Base-by-base conservation (phyloP, 2,888 invertebrate genomes). In the Drosophila crucigera region DNA sequence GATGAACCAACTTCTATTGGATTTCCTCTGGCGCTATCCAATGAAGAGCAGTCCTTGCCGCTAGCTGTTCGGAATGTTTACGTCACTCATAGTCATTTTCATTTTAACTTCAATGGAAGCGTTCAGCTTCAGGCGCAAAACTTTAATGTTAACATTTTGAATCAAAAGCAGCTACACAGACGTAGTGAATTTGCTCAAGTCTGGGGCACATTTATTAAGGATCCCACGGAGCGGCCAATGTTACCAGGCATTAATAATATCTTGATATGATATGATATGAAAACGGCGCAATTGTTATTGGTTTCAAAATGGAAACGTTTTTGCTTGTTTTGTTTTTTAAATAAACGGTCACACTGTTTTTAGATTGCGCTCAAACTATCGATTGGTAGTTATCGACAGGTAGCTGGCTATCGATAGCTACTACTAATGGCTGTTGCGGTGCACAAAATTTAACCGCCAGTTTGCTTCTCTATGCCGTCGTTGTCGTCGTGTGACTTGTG, bases 161-260 rank as follows among this genome's bases (percentile, higher is more conserved):
- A 50, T 4, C 35, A 54, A 11, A 61, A 58, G 2, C 59, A 63
- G 19, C 6, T 31, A 30, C 54, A 31, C 1, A 68, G 53, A 30
- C 70, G 55, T 3, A 89, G 84, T 33, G 89, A 81, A 54, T 87
- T 84, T 66, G 58, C 76, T 22, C 89, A 86, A 49, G 76, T 89
- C 9, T 83, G 73, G 72, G 62, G 77, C 16, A 78, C 72, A 14
- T 83, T 59, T 35, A 72, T 89, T 3, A 30, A 55, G 3, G 78
- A 54, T 1, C 76, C 80, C 7, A 61, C 58, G 33, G 64, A 76
- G 11, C 62, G 50, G 19, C 77, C 72, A 30, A 75, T 80, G 76
- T 28, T 80, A 19, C 50, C 73, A 3, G 65, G 71, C 10, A 37
- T 76, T 11, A 73, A 75, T 56, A 79, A 76, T 41, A 68, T 76